phyloP scores from a whole-genome alignment of 1,140 invertebrate species.

The Lepidotrigona ventralis region DNA sequence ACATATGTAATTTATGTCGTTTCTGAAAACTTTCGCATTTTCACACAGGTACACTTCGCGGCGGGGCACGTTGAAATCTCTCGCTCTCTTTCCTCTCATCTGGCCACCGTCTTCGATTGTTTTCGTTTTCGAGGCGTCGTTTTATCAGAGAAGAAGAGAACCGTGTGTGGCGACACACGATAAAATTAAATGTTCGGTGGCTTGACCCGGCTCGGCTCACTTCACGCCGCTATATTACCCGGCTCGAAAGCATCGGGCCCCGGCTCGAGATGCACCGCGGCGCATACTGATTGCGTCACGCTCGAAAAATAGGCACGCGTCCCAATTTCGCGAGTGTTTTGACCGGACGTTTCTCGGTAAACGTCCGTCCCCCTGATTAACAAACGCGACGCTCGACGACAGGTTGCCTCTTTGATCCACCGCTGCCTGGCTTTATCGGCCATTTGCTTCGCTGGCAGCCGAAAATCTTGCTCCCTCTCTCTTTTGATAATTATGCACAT shows the following conservation, averaged over 20 bases:
- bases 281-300: slow-evolving; percentile 41
- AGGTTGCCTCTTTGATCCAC: slow-evolving; percentile 13
- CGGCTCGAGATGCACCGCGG: slow-evolving; percentile 29
- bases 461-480: neutral
- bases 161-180: slow-evolving; percentile 16
- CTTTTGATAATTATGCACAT: neutral
- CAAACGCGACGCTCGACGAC: neutral
- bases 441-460: neutral
- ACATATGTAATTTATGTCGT: no score
- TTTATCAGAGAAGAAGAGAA: neutral
- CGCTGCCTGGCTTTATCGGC: neutral
- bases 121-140: slow-evolving; percentile 11
- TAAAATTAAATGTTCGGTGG: slow-evolving; percentile 39
- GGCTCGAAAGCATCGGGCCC: slow-evolving; percentile 14
- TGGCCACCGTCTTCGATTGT: neutral
- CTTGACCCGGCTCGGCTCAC: slow-evolving; percentile 20
- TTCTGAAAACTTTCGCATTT: neutral
- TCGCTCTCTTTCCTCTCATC: neutral
- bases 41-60: neutral
- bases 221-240: neutral
- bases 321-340: slow-evolving; percentile 42
- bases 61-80: neutral
- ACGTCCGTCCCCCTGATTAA: slow-evolving; percentile 2
- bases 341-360: slow-evolving; percentile 36
- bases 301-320: slow-evolving; percentile 46